A percentile compares a stretch with the other conserved stretches of the same genome.
These are phyloP conservation scores for Scaptomyza cyrtandrae DNA, from an alignment of 2,888 invertebrate genomes.

Conservation along the genomic window DNA sequence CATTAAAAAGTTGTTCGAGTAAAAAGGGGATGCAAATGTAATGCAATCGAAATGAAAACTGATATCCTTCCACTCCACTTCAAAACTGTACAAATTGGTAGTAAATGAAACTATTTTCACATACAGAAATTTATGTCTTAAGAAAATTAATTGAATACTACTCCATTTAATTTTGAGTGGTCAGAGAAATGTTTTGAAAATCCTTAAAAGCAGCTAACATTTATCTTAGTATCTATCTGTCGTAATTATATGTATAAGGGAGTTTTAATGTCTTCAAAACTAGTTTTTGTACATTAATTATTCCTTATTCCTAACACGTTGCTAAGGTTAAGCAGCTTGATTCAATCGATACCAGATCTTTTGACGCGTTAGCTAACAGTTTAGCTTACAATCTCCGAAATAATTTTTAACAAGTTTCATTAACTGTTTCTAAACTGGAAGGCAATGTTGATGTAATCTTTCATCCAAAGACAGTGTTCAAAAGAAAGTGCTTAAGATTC, in stretches of 20 bases:
- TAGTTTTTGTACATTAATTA: too few relatives aligned
- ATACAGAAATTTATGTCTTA: not conserved
- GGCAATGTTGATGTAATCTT: too few relatives aligned
- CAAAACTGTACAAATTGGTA: not conserved
- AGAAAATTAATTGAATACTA: not conserved
- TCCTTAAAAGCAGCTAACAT: not conserved
- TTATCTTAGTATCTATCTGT: not conserved
- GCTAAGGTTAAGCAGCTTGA: too few relatives aligned
- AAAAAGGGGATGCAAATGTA: not conserved
- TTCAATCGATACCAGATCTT: too few relatives aligned
- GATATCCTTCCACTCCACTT: slow-evolving; percentile 17
- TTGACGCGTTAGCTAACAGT: too few relatives aligned
- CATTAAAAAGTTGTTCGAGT: not conserved
- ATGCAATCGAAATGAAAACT: slow-evolving; percentile 18
- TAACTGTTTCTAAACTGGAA: too few relatives aligned
- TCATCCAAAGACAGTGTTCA: too few relatives aligned
- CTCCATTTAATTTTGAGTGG: not conserved
- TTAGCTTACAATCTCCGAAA: too few relatives aligned
- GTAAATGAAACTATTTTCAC: not conserved
- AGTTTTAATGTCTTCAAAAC: too few relatives aligned
- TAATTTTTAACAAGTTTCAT: too few relatives aligned
- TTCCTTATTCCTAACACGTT: too few relatives aligned
- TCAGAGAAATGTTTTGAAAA: not conserved
- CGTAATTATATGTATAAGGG: not conserved
- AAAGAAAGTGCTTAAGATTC: too few relatives aligned